Evolutionary conservation across 2,888 invertebrate species (phyloP), one percentile per base, ranked within the genome.

Genomic region (Drosophila cracens): DNA sequence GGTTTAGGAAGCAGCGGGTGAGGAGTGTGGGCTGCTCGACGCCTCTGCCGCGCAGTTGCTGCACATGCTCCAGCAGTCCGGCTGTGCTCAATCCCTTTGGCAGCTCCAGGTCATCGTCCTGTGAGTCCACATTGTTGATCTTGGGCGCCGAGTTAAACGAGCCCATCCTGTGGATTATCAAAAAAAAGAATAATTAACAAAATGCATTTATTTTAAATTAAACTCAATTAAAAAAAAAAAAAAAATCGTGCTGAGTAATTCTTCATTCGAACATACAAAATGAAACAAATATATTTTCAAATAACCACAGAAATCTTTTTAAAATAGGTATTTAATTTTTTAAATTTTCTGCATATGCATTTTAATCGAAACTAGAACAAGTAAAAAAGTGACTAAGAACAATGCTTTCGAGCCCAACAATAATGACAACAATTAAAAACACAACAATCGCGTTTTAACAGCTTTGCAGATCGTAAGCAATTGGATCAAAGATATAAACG

Each of bases 91-190:
- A 90, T 16, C 93, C 93, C 63, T 93, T 92, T 43, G 94, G 93
- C 79, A 95, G 81, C 74, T 93, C 92, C 21, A 95, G 85, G 64
- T 94, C 94, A 80, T 94, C 94, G 88, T 96, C 96, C 90, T 95
- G 94, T 6, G 93, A 93, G 90, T 95, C 95, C 65, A 94, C 94
- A 88, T 95, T 95, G 72, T 94, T 93, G 74, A 95, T 95, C 92
- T 95, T 95, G 52, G 95, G 95, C 25, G 95, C 94, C 63, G 96
- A 95, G 73, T 95, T 95, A 90, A 96, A 96, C 91, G 96, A 96
- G 77, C 96, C 96, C 96, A 96, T 96, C 92, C 96, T 96, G 92
- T 18, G 93, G 18, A 40, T 27, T 16, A 40, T 8, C 1, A 4
- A 93, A 27, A 56, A 56, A 11, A 8, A 29, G 10, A 11, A n/a